Conservation (phyloP, 2,888 invertebrate genomes). For the Muscina levida region DNA sequence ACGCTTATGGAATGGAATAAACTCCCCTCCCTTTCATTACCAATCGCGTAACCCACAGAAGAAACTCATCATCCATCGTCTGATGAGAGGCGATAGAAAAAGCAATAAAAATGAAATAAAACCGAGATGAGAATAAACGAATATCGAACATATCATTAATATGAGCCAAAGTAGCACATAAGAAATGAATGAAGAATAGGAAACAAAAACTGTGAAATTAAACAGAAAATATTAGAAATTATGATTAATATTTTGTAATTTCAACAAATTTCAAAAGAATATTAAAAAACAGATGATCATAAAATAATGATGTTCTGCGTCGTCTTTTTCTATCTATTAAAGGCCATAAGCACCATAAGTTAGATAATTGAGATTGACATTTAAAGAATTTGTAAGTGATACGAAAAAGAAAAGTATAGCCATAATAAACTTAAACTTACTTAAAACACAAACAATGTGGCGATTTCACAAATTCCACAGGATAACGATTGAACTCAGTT, state of each 20-base stretch:
- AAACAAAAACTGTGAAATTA: conserved; percentile 38
- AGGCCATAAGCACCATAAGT: conserved; percentile 71
- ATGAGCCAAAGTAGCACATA: conserved; percentile 15
- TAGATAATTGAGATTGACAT: conserved; percentile 73
- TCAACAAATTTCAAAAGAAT: conserved; percentile 70
- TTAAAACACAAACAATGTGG: too few species aligned
- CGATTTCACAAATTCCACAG: too few species aligned
- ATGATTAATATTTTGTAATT: conserved; percentile 76
- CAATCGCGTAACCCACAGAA: not conserved
- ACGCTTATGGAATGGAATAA: conserved; percentile 47
- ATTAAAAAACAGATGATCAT: conserved; percentile 39
- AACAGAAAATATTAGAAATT: conserved; percentile 70
- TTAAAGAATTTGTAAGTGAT: conserved; percentile 54
- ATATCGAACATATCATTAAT: conserved; percentile 19
- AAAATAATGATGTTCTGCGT: conserved; percentile 10
- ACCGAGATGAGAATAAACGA: conserved; percentile 27
- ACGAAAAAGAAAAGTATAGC: not conserved
- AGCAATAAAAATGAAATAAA: conserved; percentile 54
- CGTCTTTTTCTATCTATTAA: conserved; percentile 29
- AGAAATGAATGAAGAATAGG: not conserved
- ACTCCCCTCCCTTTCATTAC: not conserved
- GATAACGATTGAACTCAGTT: too few species aligned
- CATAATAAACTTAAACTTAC: too few species aligned
- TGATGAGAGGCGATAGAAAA: conserved; percentile 46
- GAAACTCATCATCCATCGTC: not conserved